A percentile compares a stretch with the other conserved stretches of the same genome.
Evolutionary conservation across 2,113 vertebrate genomes (phyloP).

Genomic region (Calidris pugnax): DNA sequence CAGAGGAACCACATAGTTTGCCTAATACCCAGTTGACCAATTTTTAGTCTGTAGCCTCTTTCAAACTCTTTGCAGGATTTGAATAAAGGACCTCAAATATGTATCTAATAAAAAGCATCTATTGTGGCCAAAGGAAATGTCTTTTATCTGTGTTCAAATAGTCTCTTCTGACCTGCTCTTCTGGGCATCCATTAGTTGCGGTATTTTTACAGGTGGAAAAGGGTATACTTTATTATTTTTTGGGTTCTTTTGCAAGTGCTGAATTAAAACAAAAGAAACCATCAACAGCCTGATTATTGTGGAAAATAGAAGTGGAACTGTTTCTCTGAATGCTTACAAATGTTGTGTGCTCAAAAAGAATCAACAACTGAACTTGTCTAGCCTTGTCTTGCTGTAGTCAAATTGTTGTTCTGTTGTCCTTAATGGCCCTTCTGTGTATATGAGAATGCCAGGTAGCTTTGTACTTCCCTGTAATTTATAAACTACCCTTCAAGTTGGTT

Average conservation of each 20-base stretch:
- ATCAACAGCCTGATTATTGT: background rate
- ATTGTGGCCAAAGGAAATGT: background rate
- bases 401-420: background rate
- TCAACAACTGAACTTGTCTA: background rate
- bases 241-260: background rate
- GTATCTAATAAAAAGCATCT: background rate
- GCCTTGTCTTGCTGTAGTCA: background rate
- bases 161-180: background rate
- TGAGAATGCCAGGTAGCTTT: background rate
- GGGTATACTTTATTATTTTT: background rate
- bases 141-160: constrained; percentile 28
- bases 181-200: background rate
- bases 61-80: background rate
- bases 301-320: background rate
- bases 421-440: background rate
- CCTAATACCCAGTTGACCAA: background rate
- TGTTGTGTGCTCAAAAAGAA: background rate
- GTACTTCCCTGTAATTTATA: background rate
- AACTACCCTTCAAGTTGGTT: background rate
- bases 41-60: background rate
- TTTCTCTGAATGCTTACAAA: background rate
- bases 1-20: background rate
- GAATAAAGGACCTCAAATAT: background rate
- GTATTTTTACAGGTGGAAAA: constrained; percentile 24
- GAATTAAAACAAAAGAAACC: background rate